Evolutionary conservation across 2,888 invertebrate genomes (phyloP).

Genomic region (Thalpophila matura): DNA sequence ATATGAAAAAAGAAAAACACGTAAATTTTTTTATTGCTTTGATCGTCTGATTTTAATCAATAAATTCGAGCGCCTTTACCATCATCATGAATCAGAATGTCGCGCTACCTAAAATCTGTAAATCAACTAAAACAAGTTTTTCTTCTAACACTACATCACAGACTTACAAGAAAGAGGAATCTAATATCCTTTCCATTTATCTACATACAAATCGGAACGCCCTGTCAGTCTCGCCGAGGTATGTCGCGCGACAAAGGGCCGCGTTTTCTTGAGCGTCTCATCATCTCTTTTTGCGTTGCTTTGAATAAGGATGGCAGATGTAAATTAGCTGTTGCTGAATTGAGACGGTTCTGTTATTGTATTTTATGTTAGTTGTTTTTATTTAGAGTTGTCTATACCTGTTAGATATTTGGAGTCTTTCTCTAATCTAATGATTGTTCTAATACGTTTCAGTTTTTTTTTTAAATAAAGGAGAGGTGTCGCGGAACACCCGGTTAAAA

Average conservation of each 20-base stretch:
- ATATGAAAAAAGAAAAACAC: no score
- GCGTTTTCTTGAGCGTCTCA: constrained; percentile 45
- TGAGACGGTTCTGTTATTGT: constrained; percentile 12
- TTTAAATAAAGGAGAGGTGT: no score
- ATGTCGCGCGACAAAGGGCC: constrained; percentile 70
- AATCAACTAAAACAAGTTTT: not conserved
- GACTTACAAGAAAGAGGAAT: not conserved
- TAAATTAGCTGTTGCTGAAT: constrained; percentile 64
- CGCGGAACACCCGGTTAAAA: no score
- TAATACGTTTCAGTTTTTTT: no score
- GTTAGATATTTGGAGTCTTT: not conserved
- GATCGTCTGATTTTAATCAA: no score
- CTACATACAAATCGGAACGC: constrained; percentile 77
- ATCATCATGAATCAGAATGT: no score
- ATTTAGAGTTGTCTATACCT: constrained; percentile 7
- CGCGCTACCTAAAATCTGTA: no score
- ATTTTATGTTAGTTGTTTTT: not conserved
- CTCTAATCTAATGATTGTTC: no score
- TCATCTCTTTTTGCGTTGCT: constrained; percentile 69
- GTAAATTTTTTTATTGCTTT: no score
- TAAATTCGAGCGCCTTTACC: no score
- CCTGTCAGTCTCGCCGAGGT: constrained; percentile 69
- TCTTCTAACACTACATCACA: not conserved
- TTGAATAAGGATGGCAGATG: constrained; percentile 68
- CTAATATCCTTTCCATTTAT: constrained; percentile 71